These are phyloP conservation scores for Boleophthalmus pectinirostris DNA, from an alignment of 2,113 vertebrate species.

Conservation along the genomic window DNA sequence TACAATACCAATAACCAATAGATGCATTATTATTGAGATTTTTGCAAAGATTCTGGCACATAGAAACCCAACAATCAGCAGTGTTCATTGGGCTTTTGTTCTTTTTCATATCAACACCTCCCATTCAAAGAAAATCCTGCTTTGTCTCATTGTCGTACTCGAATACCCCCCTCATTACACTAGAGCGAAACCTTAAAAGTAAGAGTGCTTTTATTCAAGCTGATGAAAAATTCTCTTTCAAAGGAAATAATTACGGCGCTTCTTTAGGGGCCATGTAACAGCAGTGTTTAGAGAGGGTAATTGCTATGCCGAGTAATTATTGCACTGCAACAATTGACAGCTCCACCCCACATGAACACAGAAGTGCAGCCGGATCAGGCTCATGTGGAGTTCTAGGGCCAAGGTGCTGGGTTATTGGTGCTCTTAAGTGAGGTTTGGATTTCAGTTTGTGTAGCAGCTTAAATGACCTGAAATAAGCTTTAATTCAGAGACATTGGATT, in stretches of 20 bases:
- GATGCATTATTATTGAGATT: neutral
- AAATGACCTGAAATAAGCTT: neutral
- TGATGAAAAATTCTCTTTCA: slow-evolving; percentile 63
- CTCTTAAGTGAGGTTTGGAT: too few relatives aligned
- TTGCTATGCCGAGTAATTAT: slow-evolving; percentile 65
- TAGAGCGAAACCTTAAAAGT: slow-evolving; percentile 60
- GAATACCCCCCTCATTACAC: slow-evolving; percentile 52
- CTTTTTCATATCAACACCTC: slow-evolving; percentile 21
- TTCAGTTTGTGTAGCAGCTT: neutral
- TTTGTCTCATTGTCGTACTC: slow-evolving; percentile 35
- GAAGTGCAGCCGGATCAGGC: slow-evolving; percentile 57
- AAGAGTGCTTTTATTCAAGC: slow-evolving; percentile 56
- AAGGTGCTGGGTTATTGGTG: slow-evolving; percentile 4
- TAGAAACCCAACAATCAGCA: too few relatives aligned
- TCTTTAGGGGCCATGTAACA: slow-evolving; percentile 52
- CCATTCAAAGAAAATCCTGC: slow-evolving; percentile 31
- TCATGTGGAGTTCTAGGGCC: slow-evolving; percentile 38
- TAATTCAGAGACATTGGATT: neutral
- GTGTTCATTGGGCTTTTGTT: neutral
- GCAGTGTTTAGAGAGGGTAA: slow-evolving; percentile 66
- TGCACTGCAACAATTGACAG: slow-evolving; percentile 57
- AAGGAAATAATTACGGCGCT: slow-evolving; percentile 66
- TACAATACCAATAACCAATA: neutral
- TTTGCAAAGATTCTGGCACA: neutral
- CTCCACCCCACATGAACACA: slow-evolving; percentile 43